A percentile compares a stretch with the other conserved stretches of the same genome.
phyloP scores from a whole-genome alignment of 2,113 vertebrate species.

The Macquaria australasica region DNA sequence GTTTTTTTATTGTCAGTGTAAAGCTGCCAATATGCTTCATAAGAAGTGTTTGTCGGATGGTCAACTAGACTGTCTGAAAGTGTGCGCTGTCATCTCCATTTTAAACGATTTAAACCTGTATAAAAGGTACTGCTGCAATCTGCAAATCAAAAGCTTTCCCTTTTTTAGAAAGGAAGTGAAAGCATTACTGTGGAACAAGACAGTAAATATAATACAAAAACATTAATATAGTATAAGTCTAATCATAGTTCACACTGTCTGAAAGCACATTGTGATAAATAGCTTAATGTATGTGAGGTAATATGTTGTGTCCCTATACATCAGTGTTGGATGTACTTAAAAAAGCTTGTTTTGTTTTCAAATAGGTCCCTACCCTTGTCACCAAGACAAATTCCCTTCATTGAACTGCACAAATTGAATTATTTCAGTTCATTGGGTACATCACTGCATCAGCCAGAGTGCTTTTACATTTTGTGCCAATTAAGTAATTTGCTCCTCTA shows the following conservation, averaged over 20 bases:
- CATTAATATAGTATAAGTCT: neutral
- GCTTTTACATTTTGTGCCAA: slow-evolving; percentile 30
- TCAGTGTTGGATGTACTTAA: neutral
- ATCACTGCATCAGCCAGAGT: slow-evolving; percentile 33
- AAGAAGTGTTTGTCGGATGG: neutral
- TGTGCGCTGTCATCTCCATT: neutral
- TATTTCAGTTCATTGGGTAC: slow-evolving; percentile 13
- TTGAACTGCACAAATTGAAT: slow-evolving; percentile 10
- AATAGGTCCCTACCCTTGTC: neutral
- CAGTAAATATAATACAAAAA: neutral
- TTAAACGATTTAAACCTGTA: neutral
- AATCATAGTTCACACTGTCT: neutral
- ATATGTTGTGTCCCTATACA: neutral
- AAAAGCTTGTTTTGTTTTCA: slow-evolving; percentile 14
- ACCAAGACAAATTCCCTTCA: slow-evolving; percentile 20
- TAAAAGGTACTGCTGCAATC: neutral
- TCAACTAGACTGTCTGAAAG: neutral
- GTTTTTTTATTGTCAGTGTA: neutral
- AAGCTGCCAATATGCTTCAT: neutral
- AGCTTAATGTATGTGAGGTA: neutral
- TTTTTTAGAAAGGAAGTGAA: neutral
- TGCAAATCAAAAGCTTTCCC: neutral
- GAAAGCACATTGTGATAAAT: neutral
- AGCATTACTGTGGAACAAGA: neutral
- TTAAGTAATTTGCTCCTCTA: slow-evolving; percentile 32